Base-by-base conservation (phyloP, 2,113 vertebrate species). In the Asarcornis scutulata region DNA sequence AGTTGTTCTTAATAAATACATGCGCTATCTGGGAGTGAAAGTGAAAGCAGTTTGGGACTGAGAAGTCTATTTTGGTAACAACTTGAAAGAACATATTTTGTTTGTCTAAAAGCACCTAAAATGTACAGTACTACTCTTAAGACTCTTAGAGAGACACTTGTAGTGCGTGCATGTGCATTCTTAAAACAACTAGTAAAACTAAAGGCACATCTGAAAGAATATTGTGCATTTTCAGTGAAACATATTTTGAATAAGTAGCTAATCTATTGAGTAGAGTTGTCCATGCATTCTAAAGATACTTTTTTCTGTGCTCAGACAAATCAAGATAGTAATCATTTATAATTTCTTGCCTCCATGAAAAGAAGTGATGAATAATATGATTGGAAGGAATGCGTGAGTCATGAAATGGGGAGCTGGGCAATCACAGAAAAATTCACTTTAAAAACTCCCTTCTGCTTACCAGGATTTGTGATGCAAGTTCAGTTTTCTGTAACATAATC, bases 311-410 rank as follows among this genome's bases (percentile, higher is more conserved):
- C 76, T 95, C 31, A 93, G 90, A 90, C 76, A 81, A 95, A 95
- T 96, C 90, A 90, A 81, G 80, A 93, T 95, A 89, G 91, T 89
- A 94, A 97, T 96, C 88, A 94, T 93, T 97, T 96, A 84, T 90
- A 96, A 96, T 96, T 95, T 94, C 90, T 94, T 88, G 83, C 80
- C 79, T 93, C 96, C 80, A 82, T 96, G 95, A 96, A 97, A 92
- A 94, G 86, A 34, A 93, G 13, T 92, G 91, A 94, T 97, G 94
- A 95, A 95, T 96, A 96, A 96, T 96, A 75, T 96, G 91, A 90
- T 95, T 96, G 89, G 91, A 95, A 89, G 85, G 95, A 95, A 85
- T 86, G 85, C 91, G 58, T 96, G 95, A 96, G 91, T 96, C 96
- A 95, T 85, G 88, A 89, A 93, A 92, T 64, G 27, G 83, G 73